phyloP scores from a whole-genome alignment of 2,797 vertebrate genomes.

The Uromys caudimaculatus region DNA sequence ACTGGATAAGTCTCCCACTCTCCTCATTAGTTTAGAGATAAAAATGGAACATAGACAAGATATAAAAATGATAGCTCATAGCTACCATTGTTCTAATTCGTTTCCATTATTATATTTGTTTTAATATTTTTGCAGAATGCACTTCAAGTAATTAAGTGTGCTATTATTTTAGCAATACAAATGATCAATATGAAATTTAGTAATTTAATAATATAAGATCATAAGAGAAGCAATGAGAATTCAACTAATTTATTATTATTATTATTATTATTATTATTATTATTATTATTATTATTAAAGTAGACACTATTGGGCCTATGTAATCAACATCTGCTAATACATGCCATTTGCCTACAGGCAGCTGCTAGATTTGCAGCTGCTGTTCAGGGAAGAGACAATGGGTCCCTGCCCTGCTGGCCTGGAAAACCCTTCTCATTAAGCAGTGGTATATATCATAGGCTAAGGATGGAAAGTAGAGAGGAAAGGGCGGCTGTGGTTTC shows the following conservation, averaged over 20 bases:
- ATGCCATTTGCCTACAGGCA: background rate
- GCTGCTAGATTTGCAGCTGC: background rate
- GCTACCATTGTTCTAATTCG: background rate
- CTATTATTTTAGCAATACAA: background rate
- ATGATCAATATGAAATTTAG: background rate
- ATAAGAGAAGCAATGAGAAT: background rate
- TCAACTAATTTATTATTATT: background rate
- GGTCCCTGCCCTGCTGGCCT: background rate
- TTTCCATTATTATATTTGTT: conserved; percentile 1
- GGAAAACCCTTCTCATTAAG: background rate
- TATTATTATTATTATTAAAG: background rate
- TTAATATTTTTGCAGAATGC: background rate
- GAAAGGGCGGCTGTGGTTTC: background rate
- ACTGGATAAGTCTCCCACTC: background rate
- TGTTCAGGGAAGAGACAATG: background rate
- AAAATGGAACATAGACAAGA: conserved; percentile 4
- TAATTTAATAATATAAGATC: background rate
- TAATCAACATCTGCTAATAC: background rate
- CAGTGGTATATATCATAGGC: background rate
- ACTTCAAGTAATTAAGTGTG: conserved; percentile 16
- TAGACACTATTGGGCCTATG: background rate
- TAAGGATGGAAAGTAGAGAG: background rate
- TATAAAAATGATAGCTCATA: background rate
- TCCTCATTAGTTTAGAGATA: conserved; percentile 26
- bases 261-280: background rate